phyloP scores from a whole-genome alignment of 1,140 invertebrate species.

The Mizuhopecten yessoensis region DNA sequence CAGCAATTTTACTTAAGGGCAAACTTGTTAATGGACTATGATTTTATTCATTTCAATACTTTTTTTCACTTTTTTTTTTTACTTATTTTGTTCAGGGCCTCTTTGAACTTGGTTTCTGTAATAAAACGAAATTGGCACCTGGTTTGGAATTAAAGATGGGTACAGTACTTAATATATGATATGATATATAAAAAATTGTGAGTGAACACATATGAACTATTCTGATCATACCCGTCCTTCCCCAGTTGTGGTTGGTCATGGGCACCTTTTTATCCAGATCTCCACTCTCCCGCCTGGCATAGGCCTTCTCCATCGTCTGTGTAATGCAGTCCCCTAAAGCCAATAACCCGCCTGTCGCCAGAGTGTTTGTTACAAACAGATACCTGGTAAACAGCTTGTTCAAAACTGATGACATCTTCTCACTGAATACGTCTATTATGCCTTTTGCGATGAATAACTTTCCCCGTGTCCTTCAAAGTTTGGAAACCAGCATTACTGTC shows the following conservation, averaged over 20 bases:
- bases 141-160: too few species aligned
- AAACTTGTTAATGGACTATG: too few species aligned
- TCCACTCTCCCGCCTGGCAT: background rate
- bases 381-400: conserved; percentile 68
- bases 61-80: too few species aligned
- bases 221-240: conserved; percentile 65
- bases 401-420: background rate
- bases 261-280: too few species aligned
- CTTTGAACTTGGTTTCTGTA: too few species aligned
- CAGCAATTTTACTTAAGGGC: too few species aligned
- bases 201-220: too few species aligned
- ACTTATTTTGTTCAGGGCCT: too few species aligned
- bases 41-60: too few species aligned
- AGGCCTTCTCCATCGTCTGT: conserved; percentile 68
- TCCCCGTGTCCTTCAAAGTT: background rate
- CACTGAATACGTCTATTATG: background rate
- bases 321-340: conserved; percentile 70
- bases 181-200: too few species aligned
- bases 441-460: background rate
- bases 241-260: conserved; percentile 60
- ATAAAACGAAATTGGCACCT: too few species aligned
- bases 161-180: too few species aligned
- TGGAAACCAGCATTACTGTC: background rate
- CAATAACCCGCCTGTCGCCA: conserved; percentile 63
- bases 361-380: conserved; percentile 70